phyloP scores from a whole-genome alignment of 2,797 vertebrate species.

The Ctenopoma multispine region DNA sequence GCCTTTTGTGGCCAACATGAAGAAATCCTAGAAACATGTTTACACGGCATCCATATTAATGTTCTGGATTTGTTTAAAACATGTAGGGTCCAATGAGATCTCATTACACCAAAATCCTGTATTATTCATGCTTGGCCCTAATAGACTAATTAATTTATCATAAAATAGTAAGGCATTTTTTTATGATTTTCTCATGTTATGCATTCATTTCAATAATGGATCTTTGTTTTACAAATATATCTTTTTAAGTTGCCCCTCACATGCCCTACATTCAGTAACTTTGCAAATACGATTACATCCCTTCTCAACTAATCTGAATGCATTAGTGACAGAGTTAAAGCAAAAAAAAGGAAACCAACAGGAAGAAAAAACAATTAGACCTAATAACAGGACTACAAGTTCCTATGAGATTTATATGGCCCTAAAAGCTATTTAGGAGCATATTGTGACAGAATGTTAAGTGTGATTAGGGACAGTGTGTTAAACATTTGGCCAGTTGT shows the following conservation, averaged over 20 bases:
- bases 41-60: constrained; percentile 80
- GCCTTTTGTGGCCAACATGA: constrained; percentile 75
- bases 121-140: constrained; percentile 83
- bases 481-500: constrained; percentile 80
- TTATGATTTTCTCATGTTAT: constrained; percentile 77
- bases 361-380: constrained; percentile 59
- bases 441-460: constrained; percentile 71
- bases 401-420: constrained; percentile 66
- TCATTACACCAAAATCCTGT: constrained; percentile 79
- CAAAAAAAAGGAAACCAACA: constrained; percentile 38
- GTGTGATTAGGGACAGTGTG: constrained; percentile 75
- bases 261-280: constrained; percentile 57
- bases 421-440: constrained; percentile 68
- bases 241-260: constrained; percentile 71
- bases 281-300: constrained; percentile 53
- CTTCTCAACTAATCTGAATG: constrained; percentile 57
- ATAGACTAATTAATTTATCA: constrained; percentile 85
- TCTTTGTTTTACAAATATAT: constrained; percentile 85
- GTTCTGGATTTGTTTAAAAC: constrained; percentile 80
- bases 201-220: constrained; percentile 84
- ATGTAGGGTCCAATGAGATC: constrained; percentile 82
- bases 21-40: constrained; percentile 81
- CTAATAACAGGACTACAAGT: constrained; percentile 59
- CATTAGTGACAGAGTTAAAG: constrained; percentile 41
- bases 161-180: constrained; percentile 70